Base-by-base conservation (phyloP, 2,797 vertebrate genomes). In the Micromesistius poutassou region DNA sequence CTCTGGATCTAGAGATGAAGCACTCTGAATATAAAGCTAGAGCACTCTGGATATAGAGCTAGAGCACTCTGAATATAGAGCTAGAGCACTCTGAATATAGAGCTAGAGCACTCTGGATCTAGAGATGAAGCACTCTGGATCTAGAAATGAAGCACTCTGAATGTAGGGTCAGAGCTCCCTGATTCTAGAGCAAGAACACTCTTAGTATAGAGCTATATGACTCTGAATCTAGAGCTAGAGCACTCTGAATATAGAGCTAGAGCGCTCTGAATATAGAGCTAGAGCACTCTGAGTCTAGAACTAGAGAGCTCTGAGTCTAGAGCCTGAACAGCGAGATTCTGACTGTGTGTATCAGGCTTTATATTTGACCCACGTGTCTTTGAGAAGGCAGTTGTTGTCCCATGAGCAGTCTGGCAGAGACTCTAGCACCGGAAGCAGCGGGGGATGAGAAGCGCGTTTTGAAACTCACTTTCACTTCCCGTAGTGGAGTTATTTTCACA, bases 401-500 rank as follows among this genome's bases (percentile, higher is more conserved):
- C 62, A 68, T 28, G 25, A 68, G 62, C 62, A 25, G 62, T 25
- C 62, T 68, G 62, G 9, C 22, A 25, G 55, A 50, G 46, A 5
- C 19, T 19, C 46, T 19, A 50, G 46, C 55, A 62, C 55, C 62
- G 62, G 62, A 68, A 68, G 25, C 5, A 62, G 55, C 1, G 55
- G 55, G 16, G 55, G 62, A 68, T 25, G 9, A 28, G 62, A 6
- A 68, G 55, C 0, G 5, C 4, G 62, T 68, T 68, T 68, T 68
- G 62, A 68, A 68, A 68, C 62, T 68, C 62, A 68, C 62, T 68
- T 68, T 68, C 62, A 68, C 62, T 68, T 68, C 62, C 62, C 25
- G n/a, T 68, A 68, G 62, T 68, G 25, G 25, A 68, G 62, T 68
- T 68, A 68, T 68, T 68, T 5, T 4, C 73, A 55, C 72, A 12